Conservation (phyloP, 2,888 invertebrate genomes). For the Malachius bipustulatus region DNA sequence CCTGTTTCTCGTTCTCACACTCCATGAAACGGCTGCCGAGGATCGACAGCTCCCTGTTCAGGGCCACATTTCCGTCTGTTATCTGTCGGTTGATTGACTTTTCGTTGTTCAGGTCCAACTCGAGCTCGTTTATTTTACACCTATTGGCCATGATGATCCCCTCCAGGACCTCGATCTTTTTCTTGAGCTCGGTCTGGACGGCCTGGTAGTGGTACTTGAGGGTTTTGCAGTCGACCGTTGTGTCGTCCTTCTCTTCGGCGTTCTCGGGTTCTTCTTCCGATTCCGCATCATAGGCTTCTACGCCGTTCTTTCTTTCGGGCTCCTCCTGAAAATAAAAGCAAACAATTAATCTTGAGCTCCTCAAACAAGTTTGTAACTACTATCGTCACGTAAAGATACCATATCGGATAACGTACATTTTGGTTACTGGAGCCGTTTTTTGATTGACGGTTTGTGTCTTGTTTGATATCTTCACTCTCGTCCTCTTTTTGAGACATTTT, state of each 20-base stretch:
- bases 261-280: constrained; percentile 8
- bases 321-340: constrained; percentile 5
- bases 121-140: constrained; percentile 27
- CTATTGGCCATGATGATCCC: constrained; percentile 26
- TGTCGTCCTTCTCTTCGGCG: constrained; percentile 9
- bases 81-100: constrained; percentile 24
- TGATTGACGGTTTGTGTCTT: too few species aligned
- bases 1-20: constrained; percentile 39
- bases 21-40: constrained; percentile 39
- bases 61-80: constrained; percentile 24
- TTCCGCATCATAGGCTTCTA: too few species aligned
- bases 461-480: too few species aligned
- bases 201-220: constrained; percentile 35
- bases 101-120: constrained; percentile 25
- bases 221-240: constrained; percentile 31
- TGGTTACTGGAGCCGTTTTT: too few species aligned
- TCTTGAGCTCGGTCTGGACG: constrained; percentile 31
- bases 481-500: too few species aligned
- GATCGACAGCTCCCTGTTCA: constrained; percentile 28
- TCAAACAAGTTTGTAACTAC: too few species aligned
- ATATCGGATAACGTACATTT: too few species aligned
- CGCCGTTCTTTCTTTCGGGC: too few species aligned
- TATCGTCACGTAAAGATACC: too few species aligned
- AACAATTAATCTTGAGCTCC: too few species aligned
- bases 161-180: constrained; percentile 31